Conservation (phyloP, 2,797 vertebrate species). For the Todus mexicanus region DNA sequence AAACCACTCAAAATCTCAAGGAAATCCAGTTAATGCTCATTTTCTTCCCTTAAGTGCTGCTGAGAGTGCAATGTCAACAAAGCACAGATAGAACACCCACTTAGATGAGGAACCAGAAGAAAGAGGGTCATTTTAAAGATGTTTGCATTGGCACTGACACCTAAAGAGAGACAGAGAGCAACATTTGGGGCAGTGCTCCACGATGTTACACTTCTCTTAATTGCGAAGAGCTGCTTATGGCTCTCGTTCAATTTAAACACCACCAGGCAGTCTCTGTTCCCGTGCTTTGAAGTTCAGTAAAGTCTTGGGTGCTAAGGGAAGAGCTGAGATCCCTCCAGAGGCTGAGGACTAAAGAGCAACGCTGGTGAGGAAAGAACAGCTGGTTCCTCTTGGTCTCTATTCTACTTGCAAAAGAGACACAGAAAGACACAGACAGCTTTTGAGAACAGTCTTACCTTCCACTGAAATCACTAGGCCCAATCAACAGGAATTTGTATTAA, state of each 20-base stretch:
- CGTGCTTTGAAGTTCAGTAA: background rate
- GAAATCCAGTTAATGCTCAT: background rate
- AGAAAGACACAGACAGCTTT: background rate
- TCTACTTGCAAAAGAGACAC: background rate
- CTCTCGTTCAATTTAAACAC: background rate
- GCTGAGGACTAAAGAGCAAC: background rate
- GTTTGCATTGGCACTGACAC: background rate
- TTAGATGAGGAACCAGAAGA: background rate
- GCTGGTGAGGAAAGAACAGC: background rate
- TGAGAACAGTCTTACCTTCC: background rate
- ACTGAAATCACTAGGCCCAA: background rate
- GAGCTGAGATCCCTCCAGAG: background rate
- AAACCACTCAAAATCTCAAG: background rate
- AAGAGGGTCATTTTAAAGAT: background rate
- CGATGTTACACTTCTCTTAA: background rate
- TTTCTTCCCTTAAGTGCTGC: background rate
- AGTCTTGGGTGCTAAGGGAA: background rate
- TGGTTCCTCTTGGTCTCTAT: background rate
- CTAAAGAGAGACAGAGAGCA: background rate
- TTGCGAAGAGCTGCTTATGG: background rate
- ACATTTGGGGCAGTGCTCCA: background rate
- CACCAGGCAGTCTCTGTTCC: background rate
- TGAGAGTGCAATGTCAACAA: constrained; percentile 5
- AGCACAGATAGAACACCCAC: background rate
- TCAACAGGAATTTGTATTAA: background rate